Base-by-base conservation (phyloP, 1,140 invertebrate species). In the Ericerus pela region DNA sequence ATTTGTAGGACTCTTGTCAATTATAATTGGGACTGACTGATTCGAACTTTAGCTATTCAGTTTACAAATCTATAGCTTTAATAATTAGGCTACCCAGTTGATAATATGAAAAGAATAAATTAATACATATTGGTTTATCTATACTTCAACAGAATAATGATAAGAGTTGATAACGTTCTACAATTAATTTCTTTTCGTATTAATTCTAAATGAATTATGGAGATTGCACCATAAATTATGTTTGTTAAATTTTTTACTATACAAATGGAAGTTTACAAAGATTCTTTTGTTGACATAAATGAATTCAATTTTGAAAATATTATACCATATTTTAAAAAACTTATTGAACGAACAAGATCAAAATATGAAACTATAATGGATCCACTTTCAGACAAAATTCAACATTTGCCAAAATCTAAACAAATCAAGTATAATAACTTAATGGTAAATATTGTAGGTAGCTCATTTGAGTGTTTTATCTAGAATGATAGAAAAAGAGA, bases 251-350 rank as follows among this genome's bases (percentile, higher is more conserved):
- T 33, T 33, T 33, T 33, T 33, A 33, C n/a, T 33, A 33, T 8
- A n/a, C n/a, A n/a, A n/a, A n/a, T n/a, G n/a, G n/a, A n/a, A n/a
- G n/a, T 33, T 33, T 33, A 33, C n/a, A 33, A 33, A 33, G 30
- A 33, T 33, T 33, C n/a, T 43, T 43, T 43, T 43, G 41, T 43
- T 22, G 18, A 22, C 6, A 22, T 16, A 10, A 22, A 43, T 22
- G 41, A 43, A 18, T 43, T n/a, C 18, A 10, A 43, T 43, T 43
- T 43, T 43, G 41, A 43, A 43, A 43, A 43, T 43, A 43, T 43
- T 43, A 43, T 18, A 43, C 16, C 41, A 43, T 43, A 43, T 43
- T 43, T 43, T 18, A 43, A 43, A 43, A n/a, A 43, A 18, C 14
- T 8, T 43, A n/a, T n/a, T n/a, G n/a, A n/a, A n/a, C n/a, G n/a